These are phyloP conservation scores for Notamacropus eugenii DNA, from an alignment of 2,797 vertebrate species.

Conservation along the genomic window DNA sequence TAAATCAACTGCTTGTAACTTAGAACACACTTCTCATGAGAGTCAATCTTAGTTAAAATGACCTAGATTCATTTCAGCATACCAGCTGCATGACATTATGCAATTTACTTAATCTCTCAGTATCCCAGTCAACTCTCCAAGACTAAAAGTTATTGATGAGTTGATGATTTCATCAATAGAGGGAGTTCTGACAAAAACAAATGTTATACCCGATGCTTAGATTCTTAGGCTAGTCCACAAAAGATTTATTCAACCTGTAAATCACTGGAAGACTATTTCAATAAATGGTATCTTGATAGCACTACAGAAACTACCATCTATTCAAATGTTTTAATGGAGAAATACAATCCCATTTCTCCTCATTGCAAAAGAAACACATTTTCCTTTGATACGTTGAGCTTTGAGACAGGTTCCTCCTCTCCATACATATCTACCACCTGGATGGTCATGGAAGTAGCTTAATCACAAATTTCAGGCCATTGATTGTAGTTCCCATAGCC, in stretches of 20 bases:
- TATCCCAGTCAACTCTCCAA: not conserved
- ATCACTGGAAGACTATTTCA: not conserved
- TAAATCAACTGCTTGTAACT: not conserved
- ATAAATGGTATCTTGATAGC: not conserved
- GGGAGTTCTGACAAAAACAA: not conserved
- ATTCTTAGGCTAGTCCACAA: not conserved
- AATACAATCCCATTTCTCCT: not conserved
- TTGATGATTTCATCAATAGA: not conserved
- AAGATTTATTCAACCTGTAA: not conserved
- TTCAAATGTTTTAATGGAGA: not conserved
- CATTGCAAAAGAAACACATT: not conserved
- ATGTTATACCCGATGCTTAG: not conserved
- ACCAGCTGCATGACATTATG: not conserved
- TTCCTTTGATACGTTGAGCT: not conserved
- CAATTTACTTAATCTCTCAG: not conserved
- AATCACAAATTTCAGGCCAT: not conserved
- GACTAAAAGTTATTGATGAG: not conserved
- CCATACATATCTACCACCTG: not conserved
- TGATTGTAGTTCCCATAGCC: not conserved
- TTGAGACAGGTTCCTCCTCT: not conserved
- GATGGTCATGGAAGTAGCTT: not conserved
- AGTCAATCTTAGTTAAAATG: not conserved
- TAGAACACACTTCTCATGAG: not conserved
- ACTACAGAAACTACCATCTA: not conserved
- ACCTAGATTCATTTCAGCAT: not conserved